Evolutionary conservation across 2,888 invertebrate genomes (phyloP).

Genomic region (Tupiocoris notatus): DNA sequence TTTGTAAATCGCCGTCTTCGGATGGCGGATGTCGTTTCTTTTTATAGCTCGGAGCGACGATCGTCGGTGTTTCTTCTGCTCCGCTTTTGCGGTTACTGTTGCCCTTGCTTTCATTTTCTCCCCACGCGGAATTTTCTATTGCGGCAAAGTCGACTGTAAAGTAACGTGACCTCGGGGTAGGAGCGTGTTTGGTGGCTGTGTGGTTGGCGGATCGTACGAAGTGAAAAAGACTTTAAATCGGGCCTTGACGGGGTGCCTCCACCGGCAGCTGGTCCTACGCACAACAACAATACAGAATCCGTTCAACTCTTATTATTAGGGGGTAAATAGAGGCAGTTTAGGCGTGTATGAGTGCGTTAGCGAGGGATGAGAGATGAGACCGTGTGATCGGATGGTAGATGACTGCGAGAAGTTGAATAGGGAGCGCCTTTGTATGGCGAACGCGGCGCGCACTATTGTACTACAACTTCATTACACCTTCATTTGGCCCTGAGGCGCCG

Average conservation of each 20-base stretch:
- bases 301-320: constrained; percentile 39
- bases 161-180: constrained; percentile 32
- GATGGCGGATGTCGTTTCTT: no score
- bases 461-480: constrained; percentile 27
- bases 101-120: background rate
- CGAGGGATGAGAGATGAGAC: no score
- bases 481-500: background rate
- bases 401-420: no score
- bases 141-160: constrained; percentile 36
- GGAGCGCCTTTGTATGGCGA: background rate
- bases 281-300: constrained; percentile 33
- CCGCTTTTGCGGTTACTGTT: background rate
- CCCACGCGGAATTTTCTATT: no score
- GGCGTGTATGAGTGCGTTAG: no score
- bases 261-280: background rate
- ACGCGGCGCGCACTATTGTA: constrained; percentile 22
- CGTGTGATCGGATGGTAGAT: no score
- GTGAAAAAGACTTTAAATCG: background rate
- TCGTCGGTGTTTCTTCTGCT: no score
- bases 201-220: constrained; percentile 1
- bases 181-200: constrained; percentile 26
- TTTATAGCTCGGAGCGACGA: no score
- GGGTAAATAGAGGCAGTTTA: constrained; percentile 33
- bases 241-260: no score
- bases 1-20: no score